phyloP scores from a whole-genome alignment of 2,113 vertebrate genomes.

The Aramus guarauna region DNA sequence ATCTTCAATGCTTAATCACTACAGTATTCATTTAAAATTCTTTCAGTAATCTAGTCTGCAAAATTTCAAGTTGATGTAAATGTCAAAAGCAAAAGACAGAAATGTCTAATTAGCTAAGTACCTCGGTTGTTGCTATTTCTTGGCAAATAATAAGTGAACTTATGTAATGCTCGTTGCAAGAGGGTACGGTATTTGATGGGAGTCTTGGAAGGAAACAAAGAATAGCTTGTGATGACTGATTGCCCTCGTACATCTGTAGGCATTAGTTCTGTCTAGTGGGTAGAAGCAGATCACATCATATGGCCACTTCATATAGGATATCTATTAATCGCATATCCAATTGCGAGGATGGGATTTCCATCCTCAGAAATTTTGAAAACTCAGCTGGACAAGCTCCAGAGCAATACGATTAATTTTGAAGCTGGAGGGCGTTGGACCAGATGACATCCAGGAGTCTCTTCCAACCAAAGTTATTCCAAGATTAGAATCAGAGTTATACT shows the following conservation, averaged over 20 bases:
- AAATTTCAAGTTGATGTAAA: constrained; percentile 69
- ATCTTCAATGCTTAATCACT: constrained; percentile 52
- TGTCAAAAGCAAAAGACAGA: constrained; percentile 68
- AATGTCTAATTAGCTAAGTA: constrained; percentile 64
- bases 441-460: fast-evolving
- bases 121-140: constrained; percentile 2
- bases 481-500: neutral
- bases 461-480: neutral
- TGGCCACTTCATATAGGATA: fast-evolving
- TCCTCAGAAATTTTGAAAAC: neutral
- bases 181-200: neutral
- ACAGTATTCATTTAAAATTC: constrained; percentile 58
- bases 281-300: neutral
- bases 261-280: neutral
- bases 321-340: neutral
- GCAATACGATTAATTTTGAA: neutral
- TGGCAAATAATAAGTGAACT: constrained; percentile 29
- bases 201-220: neutral
- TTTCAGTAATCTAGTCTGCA: constrained; percentile 51
- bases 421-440: neutral
- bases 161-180: neutral
- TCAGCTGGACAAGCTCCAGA: neutral
- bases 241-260: neutral
- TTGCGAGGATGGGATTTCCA: neutral
- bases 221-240: neutral